These are phyloP conservation scores for Hymenopus coronatus DNA, from an alignment of 2,888 invertebrate genomes.

Conservation along the genomic window DNA sequence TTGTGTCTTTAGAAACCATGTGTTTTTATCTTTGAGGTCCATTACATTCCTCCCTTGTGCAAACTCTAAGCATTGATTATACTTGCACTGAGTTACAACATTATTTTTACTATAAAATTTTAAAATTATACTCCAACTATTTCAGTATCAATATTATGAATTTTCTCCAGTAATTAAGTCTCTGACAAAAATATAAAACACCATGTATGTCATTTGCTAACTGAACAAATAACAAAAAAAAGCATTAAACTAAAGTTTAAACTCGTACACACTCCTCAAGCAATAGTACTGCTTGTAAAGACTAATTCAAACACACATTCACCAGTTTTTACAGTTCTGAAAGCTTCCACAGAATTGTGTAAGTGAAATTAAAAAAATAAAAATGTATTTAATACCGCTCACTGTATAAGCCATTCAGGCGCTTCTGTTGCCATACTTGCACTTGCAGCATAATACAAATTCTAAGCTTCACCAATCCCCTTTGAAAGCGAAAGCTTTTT, in stretches of 20 bases:
- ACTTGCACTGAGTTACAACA: neutral
- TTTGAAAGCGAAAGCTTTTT: neutral
- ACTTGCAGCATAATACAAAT: neutral
- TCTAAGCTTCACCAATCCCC: neutral
- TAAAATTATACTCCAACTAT: neutral
- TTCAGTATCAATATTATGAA: neutral
- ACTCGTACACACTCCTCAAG: neutral
- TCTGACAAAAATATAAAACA: neutral
- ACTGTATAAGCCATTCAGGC: neutral
- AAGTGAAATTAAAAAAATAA: neutral
- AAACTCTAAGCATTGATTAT: neutral
- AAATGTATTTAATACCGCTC: neutral
- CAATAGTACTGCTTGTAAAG: neutral
- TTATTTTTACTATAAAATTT: neutral
- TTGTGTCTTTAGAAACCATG: too few species aligned
- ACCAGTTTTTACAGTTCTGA: neutral
- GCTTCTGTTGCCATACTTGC: neutral
- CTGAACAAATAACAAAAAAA: neutral
- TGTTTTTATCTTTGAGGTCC: neutral
- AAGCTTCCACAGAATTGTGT: neutral
- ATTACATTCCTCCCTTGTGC: neutral
- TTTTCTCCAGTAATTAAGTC: neutral
- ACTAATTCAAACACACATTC: neutral
- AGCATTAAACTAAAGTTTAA: neutral
- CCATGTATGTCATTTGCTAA: neutral